Base-by-base conservation (phyloP, 1,140 invertebrate species). In the Aradophagus sp. region DNA sequence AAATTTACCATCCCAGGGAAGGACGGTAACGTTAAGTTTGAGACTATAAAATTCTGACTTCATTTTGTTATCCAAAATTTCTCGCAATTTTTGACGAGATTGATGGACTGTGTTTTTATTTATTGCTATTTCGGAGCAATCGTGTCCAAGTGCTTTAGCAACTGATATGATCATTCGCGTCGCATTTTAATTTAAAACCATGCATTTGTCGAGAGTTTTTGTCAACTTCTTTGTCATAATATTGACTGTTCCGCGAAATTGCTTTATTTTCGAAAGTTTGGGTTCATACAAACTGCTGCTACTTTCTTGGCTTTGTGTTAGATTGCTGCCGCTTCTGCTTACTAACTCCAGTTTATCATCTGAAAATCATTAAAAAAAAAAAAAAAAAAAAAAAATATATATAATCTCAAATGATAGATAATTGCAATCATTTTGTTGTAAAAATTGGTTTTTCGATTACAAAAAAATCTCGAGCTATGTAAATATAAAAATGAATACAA, bases 201-300 rank as follows among this genome's bases (percentile, higher is more conserved):
- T 38, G 15, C 35, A 52, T 29, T 52, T 52, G 35, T 52, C 48
- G 4, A 52, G 13, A 39, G 48, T 52, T 52, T 20, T 35, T 17
- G 15, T 20, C 3, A 52, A 6, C 39, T 38, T 52, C 34, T 52
- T 35, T 5, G 48, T 52, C 35, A 52, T 52, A 39, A 52, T n/a
- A 13, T 52, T 27, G 13, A 52, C 3, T 8, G 34, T 52, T 39
- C 48, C 48, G 14, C 48, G 48, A 8, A 1, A 38, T 29, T 20
- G 35, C 11, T 39, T 52, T 17, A 11, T 2, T n/a, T n/a, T 52
- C 17, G 35, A 39, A 26, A 27, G 35, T 39, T 10, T 13, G 36
- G 32, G 45, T 35, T 48, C 31, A 36, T 10, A 48, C 45, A 48
- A 48, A 48, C 45, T 48, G 0, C 31, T 13, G 6, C 8, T 1